Evolutionary conservation across 1,140 invertebrate genomes (phyloP).

Genomic region (Littorina saxatilis): DNA sequence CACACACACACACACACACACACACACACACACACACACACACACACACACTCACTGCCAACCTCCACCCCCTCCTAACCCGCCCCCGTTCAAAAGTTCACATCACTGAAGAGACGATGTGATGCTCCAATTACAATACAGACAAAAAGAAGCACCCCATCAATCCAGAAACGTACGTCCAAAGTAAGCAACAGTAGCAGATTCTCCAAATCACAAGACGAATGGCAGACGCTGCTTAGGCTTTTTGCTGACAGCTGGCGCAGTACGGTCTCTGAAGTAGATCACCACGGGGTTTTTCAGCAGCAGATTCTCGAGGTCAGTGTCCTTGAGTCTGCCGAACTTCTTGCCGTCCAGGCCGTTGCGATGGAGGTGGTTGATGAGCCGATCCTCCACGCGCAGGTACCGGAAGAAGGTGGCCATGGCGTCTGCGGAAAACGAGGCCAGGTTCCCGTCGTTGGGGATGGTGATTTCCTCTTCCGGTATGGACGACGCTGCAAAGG

Average conservation of each 20-base stretch:
- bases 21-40: not conserved
- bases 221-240: slow-evolving; percentile 45
- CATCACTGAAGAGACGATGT: too few relatives aligned
- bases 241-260: slow-evolving; percentile 26
- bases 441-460: slow-evolving; percentile 78
- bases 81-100: not conserved
- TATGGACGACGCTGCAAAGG: slow-evolving; percentile 40
- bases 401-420: slow-evolving; percentile 55
- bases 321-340: slow-evolving; percentile 59
- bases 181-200: too few relatives aligned
- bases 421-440: slow-evolving; percentile 52
- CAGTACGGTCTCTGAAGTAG: slow-evolving; percentile 55
- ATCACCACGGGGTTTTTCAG: slow-evolving; percentile 58
- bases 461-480: slow-evolving; percentile 83
- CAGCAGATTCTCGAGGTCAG: slow-evolving; percentile 54
- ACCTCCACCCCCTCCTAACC: not conserved
- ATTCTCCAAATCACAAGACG: slow-evolving; percentile 50
- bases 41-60: not conserved
- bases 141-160: too few relatives aligned
- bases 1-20: too few relatives aligned
- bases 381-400: slow-evolving; percentile 52
- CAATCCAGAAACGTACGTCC: too few relatives aligned
- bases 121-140: too few relatives aligned
- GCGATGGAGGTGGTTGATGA: slow-evolving; percentile 52
- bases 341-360: slow-evolving; percentile 56